Conservation (phyloP, 2,113 vertebrate species). For the Alces alces region DNA sequence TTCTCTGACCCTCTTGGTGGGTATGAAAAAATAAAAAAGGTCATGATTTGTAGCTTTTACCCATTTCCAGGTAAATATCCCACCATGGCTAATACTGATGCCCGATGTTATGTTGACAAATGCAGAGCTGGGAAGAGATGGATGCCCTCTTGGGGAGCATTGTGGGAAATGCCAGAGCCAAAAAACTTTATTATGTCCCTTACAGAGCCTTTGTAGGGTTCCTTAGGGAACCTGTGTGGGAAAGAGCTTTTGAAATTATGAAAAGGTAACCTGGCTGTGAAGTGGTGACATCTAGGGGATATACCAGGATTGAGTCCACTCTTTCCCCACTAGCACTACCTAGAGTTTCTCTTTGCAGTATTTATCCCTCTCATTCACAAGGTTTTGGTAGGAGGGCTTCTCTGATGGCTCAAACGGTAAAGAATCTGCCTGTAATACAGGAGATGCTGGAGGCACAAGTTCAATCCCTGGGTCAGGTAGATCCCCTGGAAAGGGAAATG, state of each 20-base stretch:
- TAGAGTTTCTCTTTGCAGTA: not conserved
- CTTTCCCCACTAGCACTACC: not conserved
- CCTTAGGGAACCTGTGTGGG: fast-evolving
- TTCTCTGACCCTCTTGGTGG: not conserved
- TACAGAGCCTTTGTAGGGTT: not conserved
- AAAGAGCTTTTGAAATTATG: not conserved
- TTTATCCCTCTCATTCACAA: not conserved
- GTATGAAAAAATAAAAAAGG: not conserved
- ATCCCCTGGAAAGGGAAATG: not conserved
- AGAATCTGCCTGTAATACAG: not conserved
- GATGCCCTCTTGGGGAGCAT: not conserved
- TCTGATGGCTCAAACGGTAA: not conserved
- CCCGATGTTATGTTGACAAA: no score
- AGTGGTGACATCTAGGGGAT: not conserved
- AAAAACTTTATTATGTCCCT: not conserved
- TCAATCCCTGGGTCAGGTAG: not conserved
- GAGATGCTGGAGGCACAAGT: not conserved
- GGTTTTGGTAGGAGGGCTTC: not conserved
- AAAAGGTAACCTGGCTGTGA: not conserved
- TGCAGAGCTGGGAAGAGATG: not conserved
- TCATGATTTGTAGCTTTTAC: not conserved
- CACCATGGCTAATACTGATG: not conserved
- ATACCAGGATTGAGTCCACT: not conserved
- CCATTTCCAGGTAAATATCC: not conserved
- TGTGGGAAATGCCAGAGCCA: not conserved